Evolutionary conservation across 2,797 vertebrate genomes (phyloP), one percentile per base, ranked within the genome.

Genomic region (Lacerta agilis): DNA sequence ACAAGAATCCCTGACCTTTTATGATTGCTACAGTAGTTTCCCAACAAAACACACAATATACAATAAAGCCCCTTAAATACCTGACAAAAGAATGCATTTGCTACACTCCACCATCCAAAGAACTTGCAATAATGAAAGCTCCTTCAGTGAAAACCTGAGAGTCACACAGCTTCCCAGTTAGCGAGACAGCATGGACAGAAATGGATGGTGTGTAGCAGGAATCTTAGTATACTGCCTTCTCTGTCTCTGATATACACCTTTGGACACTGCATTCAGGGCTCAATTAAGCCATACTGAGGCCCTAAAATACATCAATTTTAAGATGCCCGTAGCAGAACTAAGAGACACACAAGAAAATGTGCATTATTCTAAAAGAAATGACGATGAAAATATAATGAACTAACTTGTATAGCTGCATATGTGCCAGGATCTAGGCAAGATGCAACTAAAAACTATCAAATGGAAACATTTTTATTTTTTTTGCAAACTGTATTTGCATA

Each of bases 1-100:
- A 95, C 92, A 95, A 93, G 92, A 93, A 90, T 91, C 89, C 91
- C 91, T 94, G 94, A 96, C 95, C 95, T 95, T 94, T 95, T 80
- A 90, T 93, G 89, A 95, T 92, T 93, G 90, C 91, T 85, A 86
- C 27, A 90, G 87, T 82, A 72, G 83, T 87, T 94, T 91, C 87
- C 87, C 91, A 87, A 88, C 90, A 93, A 94, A 94, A 93, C 69
- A 89, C 93, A 94, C 61, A 49, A 4, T 89, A 23, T 81, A 90
- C 43, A 93, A 89, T n/a, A 86, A 88, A 93, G 86, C 76, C 84
- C 61, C 88, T 94, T 94, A 94, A 95, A 94, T 80, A 94, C 41
- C 87, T 90, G 73, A 93, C 49, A 90, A 94, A 94, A 88, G 79
- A 93, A 90, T 88, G 92, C 20, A 86, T 92, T 95, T 91, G 82